Evolutionary conservation across 2,113 vertebrate genomes (phyloP).

Genomic region (Nettapus auritus): DNA sequence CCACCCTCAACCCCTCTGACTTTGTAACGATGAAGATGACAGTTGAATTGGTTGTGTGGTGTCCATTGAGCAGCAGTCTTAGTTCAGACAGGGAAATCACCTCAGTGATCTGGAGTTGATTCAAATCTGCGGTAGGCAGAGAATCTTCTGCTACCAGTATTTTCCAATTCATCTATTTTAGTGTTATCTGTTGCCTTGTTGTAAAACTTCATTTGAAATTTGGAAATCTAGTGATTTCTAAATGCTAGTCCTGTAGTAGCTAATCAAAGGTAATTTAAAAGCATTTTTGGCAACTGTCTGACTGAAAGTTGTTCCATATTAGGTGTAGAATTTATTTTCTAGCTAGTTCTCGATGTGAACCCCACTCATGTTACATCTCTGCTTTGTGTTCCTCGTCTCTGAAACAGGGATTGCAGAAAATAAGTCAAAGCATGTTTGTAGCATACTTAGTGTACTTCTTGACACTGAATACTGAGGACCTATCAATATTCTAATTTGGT

Average conservation of each 20-base stretch:
- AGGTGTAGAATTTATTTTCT: not conserved
- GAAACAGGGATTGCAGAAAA: not conserved
- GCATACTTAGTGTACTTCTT: not conserved
- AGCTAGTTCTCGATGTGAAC: not conserved
- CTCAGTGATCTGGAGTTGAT: not conserved
- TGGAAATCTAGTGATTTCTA: not conserved
- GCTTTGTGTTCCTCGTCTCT: not conserved
- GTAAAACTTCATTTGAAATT: not conserved
- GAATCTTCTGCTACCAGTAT: not conserved
- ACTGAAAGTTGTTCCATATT: not conserved
- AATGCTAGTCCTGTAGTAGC: not conserved
- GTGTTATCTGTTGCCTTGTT: not conserved
- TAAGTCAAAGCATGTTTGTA: not conserved
- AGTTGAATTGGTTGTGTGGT: not conserved
- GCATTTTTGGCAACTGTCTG: not conserved
- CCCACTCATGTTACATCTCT: not conserved
- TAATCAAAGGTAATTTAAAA: not conserved
- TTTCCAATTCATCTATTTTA: not conserved
- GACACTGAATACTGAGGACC: not conserved
- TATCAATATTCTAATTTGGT: not conserved
- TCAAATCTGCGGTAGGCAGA: not conserved
- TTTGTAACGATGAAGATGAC: not conserved
- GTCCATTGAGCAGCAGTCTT: not conserved
- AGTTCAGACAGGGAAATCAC: not conserved
- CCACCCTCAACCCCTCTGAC: no score